Conservation (phyloP, 2,888 invertebrate genomes). For the Hirtodrosophila duncani region DNA sequence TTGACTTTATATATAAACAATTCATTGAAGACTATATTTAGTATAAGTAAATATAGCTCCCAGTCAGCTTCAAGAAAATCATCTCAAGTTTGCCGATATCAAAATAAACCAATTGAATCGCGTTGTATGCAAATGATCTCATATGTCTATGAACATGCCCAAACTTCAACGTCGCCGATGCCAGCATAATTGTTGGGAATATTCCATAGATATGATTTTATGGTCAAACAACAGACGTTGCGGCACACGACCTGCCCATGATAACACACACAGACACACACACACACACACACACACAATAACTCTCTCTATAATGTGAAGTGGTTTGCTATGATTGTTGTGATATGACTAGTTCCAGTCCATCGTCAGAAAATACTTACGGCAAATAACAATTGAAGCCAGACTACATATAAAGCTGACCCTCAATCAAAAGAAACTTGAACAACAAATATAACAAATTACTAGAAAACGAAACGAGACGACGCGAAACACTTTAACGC, state of each 20-base stretch:
- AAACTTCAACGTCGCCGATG: background rate
- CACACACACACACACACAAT: no score
- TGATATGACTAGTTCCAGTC: no score
- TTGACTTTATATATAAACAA: no score
- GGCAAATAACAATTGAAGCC: conserved; percentile 4
- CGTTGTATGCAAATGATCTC: conserved; percentile 54
- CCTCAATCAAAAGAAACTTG: conserved; percentile 26
- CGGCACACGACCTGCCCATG: conserved; percentile 5
- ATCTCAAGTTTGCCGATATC: conserved; percentile 18
- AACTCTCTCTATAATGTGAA: no score
- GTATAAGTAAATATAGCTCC: no score
- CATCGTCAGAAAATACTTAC: no score
- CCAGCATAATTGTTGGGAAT: conserved; percentile 57
- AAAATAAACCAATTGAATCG: conserved; percentile 41
- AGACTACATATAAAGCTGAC: conserved; percentile 14
- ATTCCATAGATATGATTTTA: conserved; percentile 38
- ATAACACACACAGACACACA: no score
- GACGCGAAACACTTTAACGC: conserved; percentile 19
- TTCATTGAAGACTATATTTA: no score
- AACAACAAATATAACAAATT: conserved; percentile 6
- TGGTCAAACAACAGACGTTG: conserved; percentile 41
- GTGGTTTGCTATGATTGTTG: no score
- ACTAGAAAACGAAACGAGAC: conserved; percentile 15
- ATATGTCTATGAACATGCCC: conserved; percentile 29
- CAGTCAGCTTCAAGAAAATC: no score